These are phyloP conservation scores for Netelia inedita DNA, from an alignment of 2,888 invertebrate species.

Conservation along the genomic window DNA sequence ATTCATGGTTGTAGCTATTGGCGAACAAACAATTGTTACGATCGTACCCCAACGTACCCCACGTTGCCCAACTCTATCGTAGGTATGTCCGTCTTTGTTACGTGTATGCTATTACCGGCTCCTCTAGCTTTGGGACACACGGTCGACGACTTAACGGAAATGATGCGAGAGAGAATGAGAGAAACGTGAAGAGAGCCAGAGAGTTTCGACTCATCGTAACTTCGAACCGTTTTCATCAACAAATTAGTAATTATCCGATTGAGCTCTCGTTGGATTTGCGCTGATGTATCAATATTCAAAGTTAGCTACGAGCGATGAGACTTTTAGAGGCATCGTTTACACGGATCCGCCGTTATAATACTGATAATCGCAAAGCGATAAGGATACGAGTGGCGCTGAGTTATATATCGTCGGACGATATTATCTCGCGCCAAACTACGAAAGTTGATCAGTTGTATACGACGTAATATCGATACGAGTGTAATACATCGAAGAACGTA, in stretches of 20 bases:
- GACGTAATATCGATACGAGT: constrained; percentile 45
- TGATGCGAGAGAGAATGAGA: constrained; percentile 2
- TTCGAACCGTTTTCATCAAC: constrained; percentile 17
- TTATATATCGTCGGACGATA: constrained; percentile 23
- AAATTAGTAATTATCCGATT: constrained; percentile 29
- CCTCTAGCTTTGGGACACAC: neutral
- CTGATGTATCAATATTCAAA: constrained; percentile 33
- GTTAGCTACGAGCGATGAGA: constrained; percentile 14
- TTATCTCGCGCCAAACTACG: constrained; percentile 34
- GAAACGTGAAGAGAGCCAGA: neutral
- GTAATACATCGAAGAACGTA: constrained; percentile 58
- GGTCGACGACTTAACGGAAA: constrained; percentile 3
- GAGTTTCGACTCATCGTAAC: constrained; percentile 24
- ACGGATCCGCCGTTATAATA: constrained; percentile 30
- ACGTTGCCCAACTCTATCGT: constrained; percentile 1
- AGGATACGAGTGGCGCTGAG: neutral
- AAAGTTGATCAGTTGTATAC: constrained; percentile 21
- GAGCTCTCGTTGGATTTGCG: neutral
- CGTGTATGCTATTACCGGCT: neutral
- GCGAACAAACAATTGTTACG: constrained; percentile 70
- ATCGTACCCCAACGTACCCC: constrained; percentile 46
- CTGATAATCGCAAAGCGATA: constrained; percentile 22
- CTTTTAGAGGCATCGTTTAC: neutral
- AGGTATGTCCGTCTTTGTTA: constrained; percentile 30
- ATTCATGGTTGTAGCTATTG: constrained; percentile 68